Percentiles rank a stretch among this genome's conserved stretches.
phyloP scores from a whole-genome alignment of 2,113 vertebrate genomes.

The Carassius carassius region DNA sequence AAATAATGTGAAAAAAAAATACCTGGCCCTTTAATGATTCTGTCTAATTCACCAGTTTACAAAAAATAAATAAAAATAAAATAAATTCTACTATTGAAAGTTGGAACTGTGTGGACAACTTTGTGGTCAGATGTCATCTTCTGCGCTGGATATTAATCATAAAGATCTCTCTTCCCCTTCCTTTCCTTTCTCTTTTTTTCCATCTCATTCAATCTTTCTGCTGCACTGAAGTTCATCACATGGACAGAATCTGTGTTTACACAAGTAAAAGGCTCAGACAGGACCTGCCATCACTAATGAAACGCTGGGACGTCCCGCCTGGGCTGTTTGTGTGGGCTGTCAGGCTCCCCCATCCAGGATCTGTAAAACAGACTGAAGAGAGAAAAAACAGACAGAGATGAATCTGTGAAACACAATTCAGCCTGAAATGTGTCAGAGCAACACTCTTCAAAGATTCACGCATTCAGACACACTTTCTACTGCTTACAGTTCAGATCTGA shows the following conservation, averaged over 20 bases:
- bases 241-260: slow-evolving; percentile 52
- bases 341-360: slow-evolving; percentile 31
- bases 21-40: neutral
- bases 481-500: neutral
- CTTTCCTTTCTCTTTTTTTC: neutral
- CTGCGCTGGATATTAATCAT: neutral
- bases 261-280: slow-evolving; percentile 47
- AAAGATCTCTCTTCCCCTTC: neutral
- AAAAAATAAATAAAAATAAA: neutral
- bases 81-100: too few relatives aligned
- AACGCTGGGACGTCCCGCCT: neutral
- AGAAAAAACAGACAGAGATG: slow-evolving; percentile 32
- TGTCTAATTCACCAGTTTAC: neutral
- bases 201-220: neutral
- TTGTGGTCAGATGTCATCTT: neutral
- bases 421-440: neutral
- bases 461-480: neutral
- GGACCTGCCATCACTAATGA: slow-evolving; percentile 41
- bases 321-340: slow-evolving; percentile 47
- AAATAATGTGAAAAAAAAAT: neutral
- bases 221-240: slow-evolving; percentile 36
- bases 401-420: neutral
- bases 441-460: neutral
- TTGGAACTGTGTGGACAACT: neutral
- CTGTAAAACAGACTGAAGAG: neutral